These are phyloP conservation scores for Gortyna flavago DNA, from an alignment of 2,888 invertebrate species.

Conservation along the genomic window DNA sequence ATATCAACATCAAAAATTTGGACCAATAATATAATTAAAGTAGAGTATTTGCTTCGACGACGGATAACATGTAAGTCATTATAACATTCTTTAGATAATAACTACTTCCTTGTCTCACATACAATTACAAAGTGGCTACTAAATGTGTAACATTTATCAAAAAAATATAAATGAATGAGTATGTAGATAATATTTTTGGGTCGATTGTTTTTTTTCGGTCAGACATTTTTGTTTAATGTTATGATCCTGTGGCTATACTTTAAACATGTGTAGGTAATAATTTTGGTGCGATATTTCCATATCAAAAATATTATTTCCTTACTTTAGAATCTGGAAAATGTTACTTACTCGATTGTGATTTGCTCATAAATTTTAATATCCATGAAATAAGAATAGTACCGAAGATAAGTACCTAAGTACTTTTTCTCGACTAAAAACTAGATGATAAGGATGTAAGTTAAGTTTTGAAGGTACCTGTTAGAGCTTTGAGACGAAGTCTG, in stretches of 20 bases:
- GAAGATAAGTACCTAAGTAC: neutral
- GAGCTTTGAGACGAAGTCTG: neutral
- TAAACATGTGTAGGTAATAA: neutral
- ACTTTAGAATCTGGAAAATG: constrained; percentile 5
- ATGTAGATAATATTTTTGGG: constrained; percentile 17
- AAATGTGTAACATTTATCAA: constrained; percentile 49
- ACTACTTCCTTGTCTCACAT: constrained; percentile 59
- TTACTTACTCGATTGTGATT: neutral
- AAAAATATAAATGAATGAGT: constrained; percentile 41
- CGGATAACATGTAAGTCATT: constrained; percentile 39
- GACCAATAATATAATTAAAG: constrained; percentile 8
- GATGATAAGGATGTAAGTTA: neutral
- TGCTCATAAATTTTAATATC: neutral
- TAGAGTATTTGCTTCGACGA: constrained; percentile 23
- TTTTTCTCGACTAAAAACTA: constrained; percentile 4
- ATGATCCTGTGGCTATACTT: constrained; percentile 5
- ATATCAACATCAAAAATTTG: constrained; percentile 23
- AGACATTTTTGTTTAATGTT: constrained; percentile 11
- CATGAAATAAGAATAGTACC: neutral
- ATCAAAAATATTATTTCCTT: constrained; percentile 27
- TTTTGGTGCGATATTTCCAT: constrained; percentile 15
- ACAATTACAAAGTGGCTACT: constrained; percentile 49
- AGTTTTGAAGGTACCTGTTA: neutral
- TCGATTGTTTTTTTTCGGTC: constrained; percentile 34
- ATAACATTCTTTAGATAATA: constrained; percentile 53